Conservation (phyloP, 2,113 vertebrate species). For the Neolamprologus falcicula region DNA sequence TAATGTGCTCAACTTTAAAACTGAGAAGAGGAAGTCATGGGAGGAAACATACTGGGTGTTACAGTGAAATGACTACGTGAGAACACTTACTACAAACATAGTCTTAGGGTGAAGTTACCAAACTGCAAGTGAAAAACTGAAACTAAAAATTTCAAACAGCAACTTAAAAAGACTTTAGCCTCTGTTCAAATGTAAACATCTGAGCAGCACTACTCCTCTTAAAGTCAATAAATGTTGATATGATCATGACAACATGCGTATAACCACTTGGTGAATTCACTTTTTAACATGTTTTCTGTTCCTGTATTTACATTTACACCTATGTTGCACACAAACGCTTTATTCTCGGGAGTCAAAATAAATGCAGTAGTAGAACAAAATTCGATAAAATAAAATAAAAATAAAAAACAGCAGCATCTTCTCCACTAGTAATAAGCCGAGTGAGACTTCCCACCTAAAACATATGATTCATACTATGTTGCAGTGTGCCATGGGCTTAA, state of each 20-base stretch:
- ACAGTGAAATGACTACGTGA: not conserved
- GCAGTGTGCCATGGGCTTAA: not conserved
- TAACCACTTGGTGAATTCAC: not conserved
- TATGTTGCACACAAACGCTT: not conserved
- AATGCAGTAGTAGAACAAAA: not conserved
- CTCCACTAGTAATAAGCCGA: not conserved
- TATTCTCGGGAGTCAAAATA: not conserved
- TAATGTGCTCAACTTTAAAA: not conserved
- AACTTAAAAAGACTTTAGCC: not conserved
- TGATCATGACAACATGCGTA: fast-evolving
- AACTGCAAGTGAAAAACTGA: not conserved
- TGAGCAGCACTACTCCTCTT: not conserved
- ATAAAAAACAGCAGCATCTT: not conserved
- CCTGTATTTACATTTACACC: not conserved
- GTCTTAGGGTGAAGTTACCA: not conserved
- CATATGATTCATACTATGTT: slow-evolving; percentile 3
- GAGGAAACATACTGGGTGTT: not conserved
- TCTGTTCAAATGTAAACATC: not conserved
- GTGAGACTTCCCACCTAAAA: not conserved
- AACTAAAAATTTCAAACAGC: not conserved
- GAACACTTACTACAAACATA: not conserved
- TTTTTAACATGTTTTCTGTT: not conserved
- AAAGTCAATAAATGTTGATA: not conserved
- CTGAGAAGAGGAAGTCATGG: slow-evolving; percentile 26
- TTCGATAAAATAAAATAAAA: not conserved